Conservation (phyloP, 2,888 invertebrate genomes). For the Chaitophorus viminalis region DNA sequence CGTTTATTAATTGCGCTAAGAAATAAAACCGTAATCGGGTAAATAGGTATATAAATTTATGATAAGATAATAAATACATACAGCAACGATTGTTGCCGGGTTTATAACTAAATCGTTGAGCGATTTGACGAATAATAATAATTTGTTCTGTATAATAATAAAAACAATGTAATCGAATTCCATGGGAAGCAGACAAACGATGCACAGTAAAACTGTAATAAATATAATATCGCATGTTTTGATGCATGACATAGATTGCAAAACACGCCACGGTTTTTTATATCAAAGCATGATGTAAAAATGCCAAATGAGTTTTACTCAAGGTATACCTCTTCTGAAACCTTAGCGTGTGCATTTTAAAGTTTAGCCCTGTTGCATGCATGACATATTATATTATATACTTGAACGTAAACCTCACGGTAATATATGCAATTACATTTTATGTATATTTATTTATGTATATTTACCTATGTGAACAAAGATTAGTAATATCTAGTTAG, state of each 20-base stretch:
- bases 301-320: neutral
- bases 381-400: neutral
- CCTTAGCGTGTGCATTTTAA: conserved; percentile 43
- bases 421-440: neutral
- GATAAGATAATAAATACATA: neutral
- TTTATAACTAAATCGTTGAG: neutral
- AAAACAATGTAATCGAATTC: neutral
- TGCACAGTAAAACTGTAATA: conserved; percentile 29
- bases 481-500: too few species aligned
- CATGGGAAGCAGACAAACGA: conserved; percentile 24
- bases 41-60: neutral
- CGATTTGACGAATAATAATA: neutral
- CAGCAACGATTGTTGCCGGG: neutral
- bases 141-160: neutral
- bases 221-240: conserved; percentile 54
- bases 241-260: conserved; percentile 55
- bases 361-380: conserved; percentile 57
- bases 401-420: neutral
- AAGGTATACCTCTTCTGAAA: neutral
- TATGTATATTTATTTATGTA: too few species aligned
- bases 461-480: too few species aligned
- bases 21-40: neutral
- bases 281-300: conserved; percentile 58
- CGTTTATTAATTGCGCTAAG: too few species aligned
- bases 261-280: conserved; percentile 44